Evolutionary conservation across 2,888 invertebrate species (phyloP), one percentile per base, ranked within the genome.

Genomic region (Chymomyza amoena): DNA sequence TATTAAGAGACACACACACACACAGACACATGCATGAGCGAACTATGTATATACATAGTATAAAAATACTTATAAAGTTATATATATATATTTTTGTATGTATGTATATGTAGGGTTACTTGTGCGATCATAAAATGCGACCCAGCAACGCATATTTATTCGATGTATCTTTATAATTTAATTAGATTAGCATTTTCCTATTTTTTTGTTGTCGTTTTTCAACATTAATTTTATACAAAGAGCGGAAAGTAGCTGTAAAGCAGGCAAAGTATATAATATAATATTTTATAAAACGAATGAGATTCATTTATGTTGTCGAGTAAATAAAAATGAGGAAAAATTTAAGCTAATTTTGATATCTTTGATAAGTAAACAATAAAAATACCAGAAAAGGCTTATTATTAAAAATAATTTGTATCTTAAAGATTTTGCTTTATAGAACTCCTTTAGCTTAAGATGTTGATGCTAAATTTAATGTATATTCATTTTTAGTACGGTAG

Each of bases 1-100:
- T 45, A 45, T 45, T 13, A 75, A 64, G 56, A 71, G 66, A 75
- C 65, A 60, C 51, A 64, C 28, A 61, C 16, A 61, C 9, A 71
- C 68, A 75, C 65, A 60, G 39, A 64, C 28, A 61, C 16, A 61
- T 15, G 20, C 61, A 62, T 59, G 28, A 15, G 9, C 6, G 15
- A 57, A 18, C 20, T 57, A 66, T 15, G 52, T 61, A 51, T 61
- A 62, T 59, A 51, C 62, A 63, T 32, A 32, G 32, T 32, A 32
- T 9, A 32, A 7, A 32, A 32, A 32, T 6, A 32, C 32, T 32
- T 9, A 9, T 32, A 25, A 4, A 25, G 25, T 2, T 25, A 25
- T 25, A 2, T 25, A 25, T 25, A 32, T 7, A 32, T 6, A 32
- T 28, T 28, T 3, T 28, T 18, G 32, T 68, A 51, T 15, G 18